Evolutionary conservation across 2,797 vertebrate genomes (phyloP), one percentile per base, ranked within the genome.

Genomic region (Anabacerthia variegaticeps): DNA sequence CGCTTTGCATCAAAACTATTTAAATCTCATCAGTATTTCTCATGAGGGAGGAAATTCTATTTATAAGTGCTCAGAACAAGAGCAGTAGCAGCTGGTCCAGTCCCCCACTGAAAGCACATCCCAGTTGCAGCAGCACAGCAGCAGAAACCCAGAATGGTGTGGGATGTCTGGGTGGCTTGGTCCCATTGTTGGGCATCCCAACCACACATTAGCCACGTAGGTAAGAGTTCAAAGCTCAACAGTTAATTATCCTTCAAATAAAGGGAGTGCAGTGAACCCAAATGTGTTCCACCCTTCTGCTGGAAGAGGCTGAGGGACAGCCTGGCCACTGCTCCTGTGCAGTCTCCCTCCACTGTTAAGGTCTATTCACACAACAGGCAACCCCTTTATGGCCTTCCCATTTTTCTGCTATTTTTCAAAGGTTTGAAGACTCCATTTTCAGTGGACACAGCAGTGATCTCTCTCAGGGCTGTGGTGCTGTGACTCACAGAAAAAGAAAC

Each of bases 171-270:
- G 0, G 66, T 54, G 32, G 30, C 66, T 20, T 2, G 0, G 51
- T 65, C 82, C 66, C 20, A 3, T 28, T 73, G 37, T 85, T 80
- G 74, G n/a, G 39, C 63, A n/a, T 36, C 41, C 78, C 39, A 44
- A 83, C 27, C 1, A 0, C 37, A 14, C 16, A 0, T 13, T 3
- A 65, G 52, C 46, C 34, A 30, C 0, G 0, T 2, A 46, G 62
- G 37, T 28, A 58, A 72, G 76, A 17, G 41, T 74, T 73, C 48
- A 65, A 59, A 91, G 63, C 22, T 73, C 69, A 55, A 11, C 14
- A 68, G n/a, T 49, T 72, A 24, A 58, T 44, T 75, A 39, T n/a
- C 46, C 79, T 68, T 28, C 69, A n/a, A 62, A 51, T 17, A 43
- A 81, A 86, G 10, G 30, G 41, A 75, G 37, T 5, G 16, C 69